A percentile compares a stretch with the other conserved stretches of the same genome.
Conservation (phyloP, 2,113 vertebrate genomes). For the Heloderma charlesbogerti region DNA sequence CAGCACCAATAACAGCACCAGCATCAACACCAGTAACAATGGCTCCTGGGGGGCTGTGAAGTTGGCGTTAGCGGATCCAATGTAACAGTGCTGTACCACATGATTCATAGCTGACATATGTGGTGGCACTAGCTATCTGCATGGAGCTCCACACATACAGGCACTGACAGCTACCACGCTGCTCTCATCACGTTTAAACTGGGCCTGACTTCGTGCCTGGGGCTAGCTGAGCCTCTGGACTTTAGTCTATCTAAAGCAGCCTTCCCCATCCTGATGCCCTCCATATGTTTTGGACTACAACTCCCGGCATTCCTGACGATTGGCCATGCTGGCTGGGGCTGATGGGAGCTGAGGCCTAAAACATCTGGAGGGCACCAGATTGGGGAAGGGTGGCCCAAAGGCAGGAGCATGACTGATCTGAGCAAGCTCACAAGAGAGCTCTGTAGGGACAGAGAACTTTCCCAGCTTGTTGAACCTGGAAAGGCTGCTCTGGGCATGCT, state of each 20-base stretch:
- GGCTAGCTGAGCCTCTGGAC: not conserved
- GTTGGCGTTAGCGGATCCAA: not conserved
- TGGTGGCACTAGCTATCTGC: not conserved
- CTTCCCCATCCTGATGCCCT: too few relatives aligned
- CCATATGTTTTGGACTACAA: too few relatives aligned
- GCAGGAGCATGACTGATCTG: not conserved
- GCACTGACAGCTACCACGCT: not conserved
- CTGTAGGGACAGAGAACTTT: not conserved
- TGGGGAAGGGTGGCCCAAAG: too few relatives aligned
- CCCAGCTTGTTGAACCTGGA: not conserved
- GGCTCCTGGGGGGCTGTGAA: not conserved
- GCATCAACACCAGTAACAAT: not conserved
- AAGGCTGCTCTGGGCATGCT: not conserved
- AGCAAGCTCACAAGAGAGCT: not conserved
- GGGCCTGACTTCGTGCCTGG: not conserved
- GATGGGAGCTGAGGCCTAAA: too few relatives aligned
- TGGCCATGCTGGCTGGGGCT: too few relatives aligned
- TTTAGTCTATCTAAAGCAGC: not conserved
- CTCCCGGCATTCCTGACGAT: too few relatives aligned
- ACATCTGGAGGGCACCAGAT: too few relatives aligned
- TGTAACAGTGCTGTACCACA: not conserved
- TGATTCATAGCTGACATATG: not conserved
- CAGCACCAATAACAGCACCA: not conserved
- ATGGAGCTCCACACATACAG: not conserved
- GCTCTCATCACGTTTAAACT: too few relatives aligned